These are phyloP conservation scores for Drosophila algonquin DNA, from an alignment of 2,888 invertebrate genomes.

Conservation along the genomic window DNA sequence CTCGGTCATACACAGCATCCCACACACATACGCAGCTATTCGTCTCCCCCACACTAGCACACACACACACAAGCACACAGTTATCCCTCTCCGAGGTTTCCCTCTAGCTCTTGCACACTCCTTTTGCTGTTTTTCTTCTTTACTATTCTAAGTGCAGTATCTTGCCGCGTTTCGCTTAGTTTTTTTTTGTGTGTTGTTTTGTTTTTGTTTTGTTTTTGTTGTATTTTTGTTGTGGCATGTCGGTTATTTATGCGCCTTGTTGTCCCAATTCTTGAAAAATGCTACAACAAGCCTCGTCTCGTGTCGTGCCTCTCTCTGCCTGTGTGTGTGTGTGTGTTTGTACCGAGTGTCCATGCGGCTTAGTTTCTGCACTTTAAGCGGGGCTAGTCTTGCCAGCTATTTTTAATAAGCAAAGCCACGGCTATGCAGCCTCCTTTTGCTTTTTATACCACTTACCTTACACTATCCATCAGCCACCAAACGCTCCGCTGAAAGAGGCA, in stretches of 20 bases:
- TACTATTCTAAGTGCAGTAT: conserved; percentile 73
- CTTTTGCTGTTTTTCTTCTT: conserved; percentile 53
- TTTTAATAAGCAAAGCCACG: conserved; percentile 66
- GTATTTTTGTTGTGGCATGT: conserved; percentile 57
- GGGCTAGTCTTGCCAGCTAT: conserved; percentile 25
- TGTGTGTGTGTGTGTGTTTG: conserved; percentile 3
- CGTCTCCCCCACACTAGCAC: neutral
- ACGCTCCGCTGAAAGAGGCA: conserved; percentile 39
- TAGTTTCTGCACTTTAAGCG: conserved; percentile 45
- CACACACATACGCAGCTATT: neutral
- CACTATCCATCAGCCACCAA: conserved; percentile 50
- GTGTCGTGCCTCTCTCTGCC: conserved; percentile 23
- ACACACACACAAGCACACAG: neutral
- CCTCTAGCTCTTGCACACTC: conserved; percentile 34
- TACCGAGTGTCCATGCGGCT: conserved; percentile 42
- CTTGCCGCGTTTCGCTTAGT: conserved; percentile 55
- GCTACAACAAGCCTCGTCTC: conserved; percentile 50
- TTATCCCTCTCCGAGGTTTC: conserved; percentile 10
- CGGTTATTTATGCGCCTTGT: conserved; percentile 78
- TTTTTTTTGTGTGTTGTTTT: conserved; percentile 10
- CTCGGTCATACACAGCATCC: neutral
- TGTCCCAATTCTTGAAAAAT: conserved; percentile 74
- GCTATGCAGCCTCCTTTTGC: conserved; percentile 13
- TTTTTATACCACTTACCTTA: conserved; percentile 53
- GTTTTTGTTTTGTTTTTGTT: conserved; percentile 10